A percentile compares a stretch with the other conserved stretches of the same genome.
Evolutionary conservation across 2,888 invertebrate genomes (phyloP).

Genomic region (Chrysodeixis includens): DNA sequence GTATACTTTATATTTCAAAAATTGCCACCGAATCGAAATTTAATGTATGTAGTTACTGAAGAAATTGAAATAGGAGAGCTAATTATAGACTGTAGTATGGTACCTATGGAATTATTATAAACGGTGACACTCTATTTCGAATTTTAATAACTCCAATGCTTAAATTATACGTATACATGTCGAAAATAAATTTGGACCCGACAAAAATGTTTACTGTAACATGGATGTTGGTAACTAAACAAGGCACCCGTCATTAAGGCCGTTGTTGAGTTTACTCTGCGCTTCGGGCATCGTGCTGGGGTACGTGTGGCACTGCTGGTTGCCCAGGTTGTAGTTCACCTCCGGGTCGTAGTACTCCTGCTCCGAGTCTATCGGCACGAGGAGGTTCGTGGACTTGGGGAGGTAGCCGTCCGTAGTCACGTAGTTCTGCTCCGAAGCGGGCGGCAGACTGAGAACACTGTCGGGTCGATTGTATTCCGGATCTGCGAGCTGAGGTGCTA

Average conservation of each 20-base stretch:
- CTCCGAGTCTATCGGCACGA: constrained; percentile 88
- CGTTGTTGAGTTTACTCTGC: constrained; percentile 87
- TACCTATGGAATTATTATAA: constrained; percentile 58
- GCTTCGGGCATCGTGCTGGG: constrained; percentile 79
- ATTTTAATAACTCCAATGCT: constrained; percentile 76
- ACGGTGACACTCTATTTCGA: constrained; percentile 85
- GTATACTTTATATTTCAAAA: constrained; percentile 33
- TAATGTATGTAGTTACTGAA: constrained; percentile 28
- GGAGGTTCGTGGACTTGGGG: constrained; percentile 82
- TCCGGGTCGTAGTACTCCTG: constrained; percentile 88
- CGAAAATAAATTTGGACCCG: constrained; percentile 85
- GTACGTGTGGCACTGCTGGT: constrained; percentile 89
- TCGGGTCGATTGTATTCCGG: constrained; percentile 82
- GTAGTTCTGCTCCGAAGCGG: constrained; percentile 74
- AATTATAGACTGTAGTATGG: constrained; percentile 53
- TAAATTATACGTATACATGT: constrained; percentile 84
- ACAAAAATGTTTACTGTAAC: constrained; percentile 64
- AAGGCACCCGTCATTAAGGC: constrained; percentile 90
- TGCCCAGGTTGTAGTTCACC: constrained; percentile 84
- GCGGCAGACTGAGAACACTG: constrained; percentile 82
- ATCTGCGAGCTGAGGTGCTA: constrained; percentile 79
- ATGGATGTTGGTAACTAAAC: constrained; percentile 78
- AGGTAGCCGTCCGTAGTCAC: constrained; percentile 83
- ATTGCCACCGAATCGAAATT: constrained; percentile 60
- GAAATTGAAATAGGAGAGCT: constrained; percentile 38